Base-by-base conservation (phyloP, 30 jellyfish, hydroid and myxozoan genomes). In the Catostylus mosaicus region DNA sequence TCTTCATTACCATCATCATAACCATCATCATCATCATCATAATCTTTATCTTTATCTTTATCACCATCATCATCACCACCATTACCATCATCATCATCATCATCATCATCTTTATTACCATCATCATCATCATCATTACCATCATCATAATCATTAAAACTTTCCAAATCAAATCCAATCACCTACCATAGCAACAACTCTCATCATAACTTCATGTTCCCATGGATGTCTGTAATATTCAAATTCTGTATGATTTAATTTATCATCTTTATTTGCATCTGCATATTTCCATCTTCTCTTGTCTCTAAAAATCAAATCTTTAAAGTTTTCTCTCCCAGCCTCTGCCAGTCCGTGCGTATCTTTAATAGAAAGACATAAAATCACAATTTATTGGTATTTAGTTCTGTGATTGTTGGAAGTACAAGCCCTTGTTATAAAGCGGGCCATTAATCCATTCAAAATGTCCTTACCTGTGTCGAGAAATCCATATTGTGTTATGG, bases 271-370 rank as follows among this genome's bases (percentile, higher is more conserved):
- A 63, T 93, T 70, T 19, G 64, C 37, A 29, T 93, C 98, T 1
- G 98, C 98, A 70, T 46, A 78, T 47, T 66, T 77, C 98, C 98
- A 93, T 8, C 98, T 89, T 27, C 89, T 60, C 29, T 43, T 69
- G 78, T 93, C 98, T 70, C 98, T 85, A 9, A 30, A 26, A 14
- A 93, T 75, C 74, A 68, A 64, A 33, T 72, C 85, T 16, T 68
- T 74, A 18, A 93, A 82, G 22, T 59, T 54, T 47, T 76, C 88
- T 34, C 77, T 87, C 61, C 84, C 75, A 7, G 87, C 96, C 16
- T 83, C 89, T 22, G 97, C 85, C 37, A 86, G n/a, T 1, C 90
- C 96, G 50, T 74, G 89, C 19, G 74, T 72, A 46, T 70, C 97
- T 90, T 27, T 50, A 27, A 10, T 18, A 59, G 19, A 16, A 59